Conservation (phyloP, 2,888 invertebrate species). For the Leptodirus hochenwartii region DNA sequence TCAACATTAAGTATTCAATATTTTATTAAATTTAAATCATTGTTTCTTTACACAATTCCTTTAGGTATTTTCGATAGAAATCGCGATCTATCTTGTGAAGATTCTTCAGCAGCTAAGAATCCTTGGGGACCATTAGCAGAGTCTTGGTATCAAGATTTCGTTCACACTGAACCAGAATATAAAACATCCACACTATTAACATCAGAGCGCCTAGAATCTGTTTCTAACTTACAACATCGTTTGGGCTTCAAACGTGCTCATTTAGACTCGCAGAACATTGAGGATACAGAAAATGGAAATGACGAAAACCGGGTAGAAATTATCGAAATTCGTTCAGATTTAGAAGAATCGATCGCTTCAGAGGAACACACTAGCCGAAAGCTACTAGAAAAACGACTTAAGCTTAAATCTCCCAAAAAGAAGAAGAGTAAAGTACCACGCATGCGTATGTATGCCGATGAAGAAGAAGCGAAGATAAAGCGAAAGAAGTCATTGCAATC, state of each 20-base stretch:
- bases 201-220: not conserved
- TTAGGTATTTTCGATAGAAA: constrained; percentile 25
- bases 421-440: constrained; percentile 45
- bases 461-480: constrained; percentile 49
- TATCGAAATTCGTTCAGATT: constrained; percentile 24
- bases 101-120: constrained; percentile 32
- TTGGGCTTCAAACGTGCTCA: constrained; percentile 20
- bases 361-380: no score
- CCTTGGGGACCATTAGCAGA: constrained; percentile 57
- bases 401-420: no score
- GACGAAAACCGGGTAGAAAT: constrained; percentile 16
- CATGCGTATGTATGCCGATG: constrained; percentile 82
- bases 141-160: constrained; percentile 44
- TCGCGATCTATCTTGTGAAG: constrained; percentile 18
- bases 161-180: constrained; percentile 33
- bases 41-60: no score
- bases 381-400: constrained; percentile 38
- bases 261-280: no score
- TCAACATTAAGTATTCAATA: no score
- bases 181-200: constrained; percentile 9
- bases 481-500: constrained; percentile 20
- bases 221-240: constrained; percentile 11
- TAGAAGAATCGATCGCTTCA: constrained; percentile 27
- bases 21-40: no score
- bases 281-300: constrained; percentile 12